These are phyloP conservation scores for Terebella lapidaria DNA, from an alignment of 2,888 invertebrate species.

Conservation along the genomic window DNA sequence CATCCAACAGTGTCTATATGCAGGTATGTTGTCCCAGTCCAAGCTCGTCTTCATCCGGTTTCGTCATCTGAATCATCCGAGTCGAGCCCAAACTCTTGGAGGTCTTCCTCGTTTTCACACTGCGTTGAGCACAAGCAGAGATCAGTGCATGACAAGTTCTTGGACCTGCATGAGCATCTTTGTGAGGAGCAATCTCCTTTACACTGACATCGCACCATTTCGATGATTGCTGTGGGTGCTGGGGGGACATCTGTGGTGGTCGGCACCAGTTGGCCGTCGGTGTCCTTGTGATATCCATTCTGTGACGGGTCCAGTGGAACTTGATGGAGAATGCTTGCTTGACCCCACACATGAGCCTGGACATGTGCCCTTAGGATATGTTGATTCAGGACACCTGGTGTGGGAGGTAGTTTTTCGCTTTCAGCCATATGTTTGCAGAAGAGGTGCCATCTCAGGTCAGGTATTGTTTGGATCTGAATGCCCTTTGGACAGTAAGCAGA, in stretches of 20 bases:
- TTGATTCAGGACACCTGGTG: not conserved
- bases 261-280: not conserved
- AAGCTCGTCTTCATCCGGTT: no score
- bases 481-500: not conserved
- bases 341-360: not conserved
- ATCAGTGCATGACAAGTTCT: no score
- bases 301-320: not conserved
- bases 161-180: no score
- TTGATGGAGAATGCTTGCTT: not conserved
- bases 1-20: no score
- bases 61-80: no score
- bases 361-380: not conserved
- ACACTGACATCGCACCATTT: not conserved
- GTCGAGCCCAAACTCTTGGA: no score
- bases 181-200: not conserved
- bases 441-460: not conserved
- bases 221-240: not conserved
- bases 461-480: not conserved
- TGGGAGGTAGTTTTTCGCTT: not conserved
- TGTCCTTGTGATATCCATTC: not conserved
- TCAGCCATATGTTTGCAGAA: not conserved
- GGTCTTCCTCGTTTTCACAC: no score
- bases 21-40: no score
- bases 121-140: no score
- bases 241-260: not conserved